Evolutionary conservation across 2,113 vertebrate genomes (phyloP).

Genomic region (Hystrix cristata): DNA sequence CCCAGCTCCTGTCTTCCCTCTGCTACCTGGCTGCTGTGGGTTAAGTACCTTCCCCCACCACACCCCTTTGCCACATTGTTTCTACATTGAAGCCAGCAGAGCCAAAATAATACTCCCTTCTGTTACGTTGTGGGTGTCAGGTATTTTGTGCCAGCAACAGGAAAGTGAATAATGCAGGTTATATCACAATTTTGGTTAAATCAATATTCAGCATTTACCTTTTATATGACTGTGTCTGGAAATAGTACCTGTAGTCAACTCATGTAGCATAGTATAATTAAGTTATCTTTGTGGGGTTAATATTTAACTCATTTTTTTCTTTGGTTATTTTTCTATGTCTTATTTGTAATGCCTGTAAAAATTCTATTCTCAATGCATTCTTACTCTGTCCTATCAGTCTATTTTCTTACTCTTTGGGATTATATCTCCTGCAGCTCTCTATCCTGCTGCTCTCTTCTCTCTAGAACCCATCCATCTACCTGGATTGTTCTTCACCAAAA

Average conservation of each 20-base stretch:
- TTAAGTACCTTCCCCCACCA: not conserved
- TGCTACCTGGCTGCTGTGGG: not conserved
- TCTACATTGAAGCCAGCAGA: not conserved
- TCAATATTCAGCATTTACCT: slow-evolving; percentile 13
- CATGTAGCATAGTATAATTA: not conserved
- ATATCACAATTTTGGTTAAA: slow-evolving; percentile 9
- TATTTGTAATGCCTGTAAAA: not conserved
- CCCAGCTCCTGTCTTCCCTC: not conserved
- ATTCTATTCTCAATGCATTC: not conserved
- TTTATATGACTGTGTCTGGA: not conserved
- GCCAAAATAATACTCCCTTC: not conserved
- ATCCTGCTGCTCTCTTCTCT: not conserved
- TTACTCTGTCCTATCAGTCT: not conserved
- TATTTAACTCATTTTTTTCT: not conserved
- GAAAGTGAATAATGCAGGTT: not conserved
- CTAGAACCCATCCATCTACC: not conserved
- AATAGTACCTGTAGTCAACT: not conserved
- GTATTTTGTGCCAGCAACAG: not conserved
- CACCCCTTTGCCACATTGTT: not conserved
- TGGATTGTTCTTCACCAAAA: not conserved
- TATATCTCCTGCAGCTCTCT: not conserved
- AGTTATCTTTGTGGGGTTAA: not conserved
- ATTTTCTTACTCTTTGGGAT: not conserved
- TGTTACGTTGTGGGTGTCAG: not conserved
- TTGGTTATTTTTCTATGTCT: not conserved